Percentiles rank a stretch among this genome's conserved stretches.
phyloP scores from a whole-genome alignment of 2,888 invertebrate species.

The Caenorhabditis drosophilae region DNA sequence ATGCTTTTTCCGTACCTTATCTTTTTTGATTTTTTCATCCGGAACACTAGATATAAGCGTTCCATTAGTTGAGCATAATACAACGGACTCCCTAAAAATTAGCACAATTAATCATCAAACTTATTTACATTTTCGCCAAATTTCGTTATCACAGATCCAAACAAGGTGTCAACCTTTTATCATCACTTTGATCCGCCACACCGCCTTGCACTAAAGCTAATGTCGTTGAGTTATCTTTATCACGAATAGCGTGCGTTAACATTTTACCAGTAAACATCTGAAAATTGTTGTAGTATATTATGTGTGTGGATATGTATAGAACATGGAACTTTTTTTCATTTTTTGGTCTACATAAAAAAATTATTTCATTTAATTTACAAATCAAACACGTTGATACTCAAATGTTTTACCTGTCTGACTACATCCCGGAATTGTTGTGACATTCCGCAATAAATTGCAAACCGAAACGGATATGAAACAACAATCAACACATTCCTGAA shows the following conservation, averaged over 20 bases:
- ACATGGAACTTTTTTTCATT: too few relatives aligned
- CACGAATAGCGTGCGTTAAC: conserved; percentile 37
- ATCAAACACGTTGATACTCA: not conserved
- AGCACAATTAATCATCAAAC: not conserved
- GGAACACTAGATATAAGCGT: conserved; percentile 28
- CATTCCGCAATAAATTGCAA: conserved; percentile 84
- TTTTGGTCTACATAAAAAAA: too few relatives aligned
- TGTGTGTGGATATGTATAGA: too few relatives aligned
- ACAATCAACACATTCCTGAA: conserved; percentile 85
- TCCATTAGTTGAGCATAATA: conserved; percentile 33
- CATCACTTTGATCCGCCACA: conserved; percentile 36
- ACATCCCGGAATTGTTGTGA: conserved; percentile 65
- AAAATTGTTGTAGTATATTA: too few relatives aligned
- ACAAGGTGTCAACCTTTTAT: conserved; percentile 23
- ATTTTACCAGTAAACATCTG: conserved; percentile 51
- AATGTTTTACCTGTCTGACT: conserved; percentile 37
- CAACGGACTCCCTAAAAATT: conserved; percentile 29
- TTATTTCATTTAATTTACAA: too few relatives aligned
- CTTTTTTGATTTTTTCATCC: conserved; percentile 24
- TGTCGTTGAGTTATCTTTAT: conserved; percentile 50
- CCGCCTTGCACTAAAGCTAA: conserved; percentile 41
- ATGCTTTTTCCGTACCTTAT: conserved; percentile 20
- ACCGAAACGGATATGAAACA: conserved; percentile 85
- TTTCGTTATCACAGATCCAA: too few relatives aligned
- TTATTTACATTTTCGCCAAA: not conserved